Percentiles rank a stretch among this genome's conserved stretches.
These are phyloP conservation scores for Osmerus eperlanus DNA, from an alignment of 2,113 vertebrate species.

Conservation along the genomic window DNA sequence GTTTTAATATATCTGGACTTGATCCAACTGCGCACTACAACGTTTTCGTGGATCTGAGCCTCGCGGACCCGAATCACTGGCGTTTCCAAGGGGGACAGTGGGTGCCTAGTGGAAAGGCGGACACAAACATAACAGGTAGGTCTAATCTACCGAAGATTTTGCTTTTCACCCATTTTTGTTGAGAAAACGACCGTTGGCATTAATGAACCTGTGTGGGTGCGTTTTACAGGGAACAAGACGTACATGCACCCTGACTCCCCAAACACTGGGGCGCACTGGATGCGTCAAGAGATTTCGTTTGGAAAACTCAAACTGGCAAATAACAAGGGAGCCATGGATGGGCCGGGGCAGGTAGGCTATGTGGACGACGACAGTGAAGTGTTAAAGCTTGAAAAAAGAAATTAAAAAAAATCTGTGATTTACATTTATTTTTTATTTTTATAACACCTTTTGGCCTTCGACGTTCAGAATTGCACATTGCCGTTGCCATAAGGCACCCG, in stretches of 20 bases:
- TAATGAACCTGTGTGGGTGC: not conserved
- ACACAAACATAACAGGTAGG: constrained; percentile 88
- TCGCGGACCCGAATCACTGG: constrained; percentile 88
- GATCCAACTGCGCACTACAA: constrained; percentile 85
- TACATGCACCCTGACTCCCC: constrained; percentile 88
- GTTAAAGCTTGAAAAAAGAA: too few relatives aligned
- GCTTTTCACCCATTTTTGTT: too few relatives aligned
- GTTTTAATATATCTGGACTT: constrained; percentile 84
- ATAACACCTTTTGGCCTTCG: too few relatives aligned
- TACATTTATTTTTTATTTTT: too few relatives aligned
- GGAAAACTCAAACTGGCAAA: constrained; percentile 87
- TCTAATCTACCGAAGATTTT: constrained; percentile 17
- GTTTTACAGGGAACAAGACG: constrained; percentile 74
- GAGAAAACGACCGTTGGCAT: too few relatives aligned
- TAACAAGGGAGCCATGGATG: constrained; percentile 85
- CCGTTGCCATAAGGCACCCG: too few relatives aligned
- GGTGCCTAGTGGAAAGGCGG: constrained; percentile 88
- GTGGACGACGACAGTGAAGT: not conserved
- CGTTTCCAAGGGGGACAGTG: constrained; percentile 88
- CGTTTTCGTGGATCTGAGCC: constrained; percentile 86
- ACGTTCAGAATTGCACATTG: too few relatives aligned
- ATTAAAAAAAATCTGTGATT: too few relatives aligned
- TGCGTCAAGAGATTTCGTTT: constrained; percentile 87
- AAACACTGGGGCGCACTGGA: constrained; percentile 87
- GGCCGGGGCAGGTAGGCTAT: constrained; percentile 78